Evolutionary conservation across 2,888 invertebrate genomes (phyloP).

Genomic region (Emmelina monodactyla): DNA sequence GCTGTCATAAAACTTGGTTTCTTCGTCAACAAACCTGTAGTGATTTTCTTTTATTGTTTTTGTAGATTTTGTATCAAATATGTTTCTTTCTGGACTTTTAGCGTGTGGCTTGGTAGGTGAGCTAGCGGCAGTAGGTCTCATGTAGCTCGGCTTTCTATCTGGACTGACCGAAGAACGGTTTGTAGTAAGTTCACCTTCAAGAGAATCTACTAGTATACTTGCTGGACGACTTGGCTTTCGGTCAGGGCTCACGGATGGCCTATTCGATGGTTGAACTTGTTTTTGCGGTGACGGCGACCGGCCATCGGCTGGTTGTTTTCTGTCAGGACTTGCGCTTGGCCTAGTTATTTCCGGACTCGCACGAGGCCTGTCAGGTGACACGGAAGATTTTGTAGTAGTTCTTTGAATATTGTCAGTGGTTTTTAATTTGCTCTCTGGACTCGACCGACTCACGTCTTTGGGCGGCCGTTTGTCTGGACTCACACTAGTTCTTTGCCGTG

Average conservation of each 20-base stretch:
- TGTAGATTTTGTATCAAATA: conserved; percentile 10
- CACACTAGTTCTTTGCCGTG: conserved; percentile 1
- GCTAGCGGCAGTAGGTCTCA: conserved; percentile 30
- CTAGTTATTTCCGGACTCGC: not conserved
- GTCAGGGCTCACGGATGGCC: not conserved
- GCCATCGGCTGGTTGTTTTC: not conserved
- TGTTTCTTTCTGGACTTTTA: conserved; percentile 24
- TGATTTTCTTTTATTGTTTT: conserved; percentile 31
- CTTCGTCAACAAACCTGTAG: conserved; percentile 46
- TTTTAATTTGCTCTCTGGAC: conserved; percentile 24
- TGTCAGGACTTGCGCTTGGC: not conserved
- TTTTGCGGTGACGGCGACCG: not conserved
- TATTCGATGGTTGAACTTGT: not conserved
- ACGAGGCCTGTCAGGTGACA: not conserved
- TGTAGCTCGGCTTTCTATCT: conserved; percentile 32
- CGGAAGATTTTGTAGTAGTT: not conserved
- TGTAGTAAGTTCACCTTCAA: too few species aligned
- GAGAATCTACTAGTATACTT: not conserved
- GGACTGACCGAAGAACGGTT: conserved; percentile 16
- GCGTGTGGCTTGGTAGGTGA: conserved; percentile 19
- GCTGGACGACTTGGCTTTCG: not conserved
- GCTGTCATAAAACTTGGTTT: conserved; percentile 44
- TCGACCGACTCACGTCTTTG: conserved; percentile 15
- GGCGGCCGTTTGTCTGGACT: conserved; percentile 9
- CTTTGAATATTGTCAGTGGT: conserved; percentile 12